A percentile compares a stretch with the other conserved stretches of the same genome.
Evolutionary conservation across 2,888 invertebrate species (phyloP).

Genomic region (Dorcus hopei): DNA sequence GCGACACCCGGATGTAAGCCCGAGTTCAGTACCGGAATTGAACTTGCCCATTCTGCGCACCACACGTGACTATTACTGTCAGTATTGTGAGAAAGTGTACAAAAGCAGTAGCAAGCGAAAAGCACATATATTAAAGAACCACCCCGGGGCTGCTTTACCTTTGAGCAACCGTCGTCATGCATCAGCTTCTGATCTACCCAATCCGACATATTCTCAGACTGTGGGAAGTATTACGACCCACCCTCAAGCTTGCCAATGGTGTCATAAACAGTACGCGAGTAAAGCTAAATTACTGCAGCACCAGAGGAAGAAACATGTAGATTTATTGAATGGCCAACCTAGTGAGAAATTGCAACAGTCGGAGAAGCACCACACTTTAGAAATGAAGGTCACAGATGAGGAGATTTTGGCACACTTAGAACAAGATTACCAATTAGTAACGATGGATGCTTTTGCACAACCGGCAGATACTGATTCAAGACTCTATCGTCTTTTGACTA

Average conservation of each 20-base stretch:
- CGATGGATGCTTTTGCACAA: slow-evolving; percentile 17
- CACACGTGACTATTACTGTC: slow-evolving; percentile 78
- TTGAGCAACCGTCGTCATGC: slow-evolving; percentile 47
- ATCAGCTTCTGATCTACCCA: slow-evolving; percentile 51
- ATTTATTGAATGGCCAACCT: slow-evolving; percentile 37
- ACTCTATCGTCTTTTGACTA: slow-evolving; percentile 43
- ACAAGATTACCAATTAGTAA: slow-evolving; percentile 31
- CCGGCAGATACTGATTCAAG: slow-evolving; percentile 34
- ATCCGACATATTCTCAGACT: slow-evolving; percentile 64
- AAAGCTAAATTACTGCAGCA: slow-evolving; percentile 71
- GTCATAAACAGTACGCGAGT: slow-evolving; percentile 85
- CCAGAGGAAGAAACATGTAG: slow-evolving; percentile 62
- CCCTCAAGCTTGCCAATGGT: slow-evolving; percentile 73
- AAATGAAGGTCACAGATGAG: slow-evolving; percentile 20
- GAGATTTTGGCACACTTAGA: slow-evolving; percentile 22
- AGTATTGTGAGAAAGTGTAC: slow-evolving; percentile 78
- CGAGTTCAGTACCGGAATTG: slow-evolving; percentile 68
- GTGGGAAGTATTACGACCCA: slow-evolving; percentile 70
- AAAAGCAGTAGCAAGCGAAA: slow-evolving; percentile 83
- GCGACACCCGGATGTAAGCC: slow-evolving; percentile 64
- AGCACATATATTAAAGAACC: slow-evolving; percentile 76
- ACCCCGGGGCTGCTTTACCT: slow-evolving; percentile 73
- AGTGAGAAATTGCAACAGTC: background rate
- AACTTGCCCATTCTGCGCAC: slow-evolving; percentile 75
- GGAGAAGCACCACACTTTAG: slow-evolving; percentile 3